Base-by-base conservation (phyloP, 2,797 vertebrate species). In the Sebastes variabilis region DNA sequence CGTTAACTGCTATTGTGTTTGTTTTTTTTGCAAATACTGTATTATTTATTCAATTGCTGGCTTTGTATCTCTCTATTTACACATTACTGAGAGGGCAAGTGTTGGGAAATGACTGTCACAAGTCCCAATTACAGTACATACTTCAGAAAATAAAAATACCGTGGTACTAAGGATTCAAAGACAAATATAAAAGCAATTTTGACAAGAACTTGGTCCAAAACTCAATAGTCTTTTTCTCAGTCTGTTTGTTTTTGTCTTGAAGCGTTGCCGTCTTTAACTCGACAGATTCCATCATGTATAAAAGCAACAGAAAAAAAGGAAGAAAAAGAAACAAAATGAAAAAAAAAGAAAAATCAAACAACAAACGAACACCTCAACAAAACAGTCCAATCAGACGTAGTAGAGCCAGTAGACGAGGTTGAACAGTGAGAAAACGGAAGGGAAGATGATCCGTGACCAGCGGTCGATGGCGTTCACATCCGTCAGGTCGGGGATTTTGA, bases 351-450 rank as follows among this genome's bases (percentile, higher is more conserved):
- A 58, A 82, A 32, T 70, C 49, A 83, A 82, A 82, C 18, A 38
- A 89, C 68, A 78, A 78, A 60, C 60, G 81, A 79, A 88, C 79
- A 86, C 61, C 52, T 79, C 66, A 87, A 88, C 59, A 75, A 67
- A 88, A 83, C 69, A 56, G 72, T 86, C 77, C 82, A 46, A 75
- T 94, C 92, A 94, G 87, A 99, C 97, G 85, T 99, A 99, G 93
- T 99, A 99, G 90, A 98, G 96, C 98, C 98, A 99, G 94, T 99
- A 99, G 93, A 99, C 93, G 86, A 98, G 92, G 94, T 99, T 99
- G 94, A 99, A 99, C 89, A 99, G 95, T 81, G 97, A 97, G 95
- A 99, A 99, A 22, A 97, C 98, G 62, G 97, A 96, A 3, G 98
- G 98, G 88, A 99, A 99, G 91, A 99, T 97, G 94, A 99, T 96